Percentiles rank a stretch among this genome's conserved stretches.
Evolutionary conservation across 2,113 vertebrate genomes (phyloP).

Genomic region (Festucalex cinctus): DNA sequence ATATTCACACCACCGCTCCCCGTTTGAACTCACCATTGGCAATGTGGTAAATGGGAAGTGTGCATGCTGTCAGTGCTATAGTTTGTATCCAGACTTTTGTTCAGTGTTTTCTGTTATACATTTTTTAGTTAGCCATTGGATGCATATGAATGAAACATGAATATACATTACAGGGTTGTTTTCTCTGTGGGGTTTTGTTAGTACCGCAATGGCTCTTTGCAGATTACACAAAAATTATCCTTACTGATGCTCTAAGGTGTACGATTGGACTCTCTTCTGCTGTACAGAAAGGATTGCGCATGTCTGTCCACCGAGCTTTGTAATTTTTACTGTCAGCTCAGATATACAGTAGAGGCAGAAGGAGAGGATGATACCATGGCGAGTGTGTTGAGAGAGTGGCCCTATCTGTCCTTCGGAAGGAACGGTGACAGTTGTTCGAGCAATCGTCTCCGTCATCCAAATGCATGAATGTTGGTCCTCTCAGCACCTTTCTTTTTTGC

Average conservation of each 20-base stretch:
- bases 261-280: slow-evolving; percentile 26
- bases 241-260: background rate
- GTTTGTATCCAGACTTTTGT: background rate
- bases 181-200: background rate
- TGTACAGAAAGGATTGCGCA: slow-evolving; percentile 9
- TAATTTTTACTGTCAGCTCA: slow-evolving; percentile 31
- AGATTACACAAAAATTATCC: background rate
- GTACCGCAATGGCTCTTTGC: background rate
- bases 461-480: slow-evolving; percentile 43
- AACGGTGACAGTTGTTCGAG: slow-evolving; percentile 61
- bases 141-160: background rate
- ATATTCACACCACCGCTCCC: too few species aligned
- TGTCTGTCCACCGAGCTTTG: slow-evolving; percentile 10
- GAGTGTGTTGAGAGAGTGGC: slow-evolving; percentile 63
- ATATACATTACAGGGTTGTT: background rate
- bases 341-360: slow-evolving; percentile 28
- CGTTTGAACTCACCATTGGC: too few species aligned
- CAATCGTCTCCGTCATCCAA: slow-evolving; percentile 65
- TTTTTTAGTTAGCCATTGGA: background rate
- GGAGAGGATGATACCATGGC: slow-evolving; percentile 50
- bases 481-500: slow-evolving; percentile 38
- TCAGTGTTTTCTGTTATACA: background rate
- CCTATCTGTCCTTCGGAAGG: slow-evolving; percentile 61
- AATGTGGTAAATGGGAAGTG: too few species aligned
- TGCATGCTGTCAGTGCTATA: too few species aligned